phyloP scores from a whole-genome alignment of 2,888 invertebrate genomes.

The Aromia moschata region DNA sequence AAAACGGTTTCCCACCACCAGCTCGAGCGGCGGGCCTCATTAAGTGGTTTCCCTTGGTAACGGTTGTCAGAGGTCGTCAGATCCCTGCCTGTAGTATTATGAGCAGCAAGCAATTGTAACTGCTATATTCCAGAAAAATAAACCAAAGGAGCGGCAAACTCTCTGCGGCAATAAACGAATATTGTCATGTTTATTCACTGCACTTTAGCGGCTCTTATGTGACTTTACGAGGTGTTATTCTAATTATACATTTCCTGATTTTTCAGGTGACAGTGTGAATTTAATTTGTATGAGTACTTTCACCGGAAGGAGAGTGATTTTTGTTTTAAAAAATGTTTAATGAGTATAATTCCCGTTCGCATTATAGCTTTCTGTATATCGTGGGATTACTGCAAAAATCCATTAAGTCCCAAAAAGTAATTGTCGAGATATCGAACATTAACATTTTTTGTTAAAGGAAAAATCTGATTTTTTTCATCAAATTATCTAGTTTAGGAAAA shows the following conservation, averaged over 20 bases:
- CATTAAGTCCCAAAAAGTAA: no score
- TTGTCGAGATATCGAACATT: no score
- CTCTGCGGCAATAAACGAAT: constrained; percentile 31
- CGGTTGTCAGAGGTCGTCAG: constrained; percentile 59
- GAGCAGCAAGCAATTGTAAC: constrained; percentile 47
- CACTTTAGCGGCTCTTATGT: constrained; percentile 31
- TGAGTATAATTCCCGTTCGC: no score
- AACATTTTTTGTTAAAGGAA: no score
- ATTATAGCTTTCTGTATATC: no score
- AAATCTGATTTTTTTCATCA: no score
- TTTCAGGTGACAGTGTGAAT: neutral
- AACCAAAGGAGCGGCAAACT: no score
- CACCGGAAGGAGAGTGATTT: no score
- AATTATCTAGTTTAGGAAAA: no score
- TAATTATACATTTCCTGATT: constrained; percentile 9
- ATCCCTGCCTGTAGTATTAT: constrained; percentile 49
- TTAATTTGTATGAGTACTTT: neutral
- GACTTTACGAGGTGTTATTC: constrained; percentile 21
- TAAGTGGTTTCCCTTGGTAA: constrained; percentile 62
- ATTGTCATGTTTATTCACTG: constrained; percentile 33
- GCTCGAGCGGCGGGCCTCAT: constrained; percentile 52
- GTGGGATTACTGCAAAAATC: no score
- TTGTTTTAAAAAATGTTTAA: no score
- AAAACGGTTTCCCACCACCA: constrained; percentile 51
- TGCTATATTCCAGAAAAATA: constrained; percentile 38